Evolutionary conservation across 1,140 invertebrate genomes (phyloP).

Genomic region (Orussus abietinus): DNA sequence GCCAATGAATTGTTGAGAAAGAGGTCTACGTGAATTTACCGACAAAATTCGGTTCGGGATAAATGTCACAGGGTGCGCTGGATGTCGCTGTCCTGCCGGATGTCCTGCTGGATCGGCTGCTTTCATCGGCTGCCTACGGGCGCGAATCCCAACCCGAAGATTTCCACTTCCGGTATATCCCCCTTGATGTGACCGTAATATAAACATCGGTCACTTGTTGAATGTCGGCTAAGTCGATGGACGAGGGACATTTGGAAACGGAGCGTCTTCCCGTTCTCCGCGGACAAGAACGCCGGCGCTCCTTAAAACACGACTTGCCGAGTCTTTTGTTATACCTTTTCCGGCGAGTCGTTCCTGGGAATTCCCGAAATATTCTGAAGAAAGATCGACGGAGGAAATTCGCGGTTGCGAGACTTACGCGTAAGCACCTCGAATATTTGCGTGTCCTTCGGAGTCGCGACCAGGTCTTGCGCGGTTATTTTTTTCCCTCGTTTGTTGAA

Average conservation of each 20-base stretch:
- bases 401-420: slow-evolving; percentile 10
- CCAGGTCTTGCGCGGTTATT: no score
- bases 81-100: neutral
- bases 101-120: neutral
- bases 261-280: no score
- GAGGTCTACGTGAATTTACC: no score
- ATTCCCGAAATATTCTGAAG: slow-evolving; percentile 20
- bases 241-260: slow-evolving; percentile 3
- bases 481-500: no score
- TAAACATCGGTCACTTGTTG: slow-evolving; percentile 34
- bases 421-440: no score
- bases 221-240: slow-evolving; percentile 21
- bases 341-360: slow-evolving; percentile 2
- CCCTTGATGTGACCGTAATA: slow-evolving; percentile 16
- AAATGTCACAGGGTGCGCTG: neutral
- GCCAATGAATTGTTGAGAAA: no score
- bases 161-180: neutral
- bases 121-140: slow-evolving; percentile 11
- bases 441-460: no score
- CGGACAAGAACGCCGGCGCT: no score
- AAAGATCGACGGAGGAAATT: slow-evolving; percentile 26
- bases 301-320: no score
- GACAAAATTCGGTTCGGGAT: neutral
- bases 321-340: slow-evolving; percentile 5
- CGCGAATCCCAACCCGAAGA: no score